Evolutionary conservation across 1,140 invertebrate species (phyloP).

Genomic region (Battus philenor): DNA sequence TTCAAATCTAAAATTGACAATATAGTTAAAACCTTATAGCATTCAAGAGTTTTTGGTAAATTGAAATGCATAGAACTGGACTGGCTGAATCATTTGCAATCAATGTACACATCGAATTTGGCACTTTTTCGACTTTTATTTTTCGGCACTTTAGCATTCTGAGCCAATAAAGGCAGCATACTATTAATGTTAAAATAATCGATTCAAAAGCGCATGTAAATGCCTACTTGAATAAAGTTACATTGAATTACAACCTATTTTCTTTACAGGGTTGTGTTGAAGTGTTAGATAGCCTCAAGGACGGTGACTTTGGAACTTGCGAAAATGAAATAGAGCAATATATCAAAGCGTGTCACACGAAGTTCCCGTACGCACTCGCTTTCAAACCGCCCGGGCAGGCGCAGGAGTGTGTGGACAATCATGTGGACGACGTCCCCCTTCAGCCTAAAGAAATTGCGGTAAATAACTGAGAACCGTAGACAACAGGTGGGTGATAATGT

Average conservation of each 20-base stretch:
- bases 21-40: background rate
- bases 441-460: constrained; percentile 34
- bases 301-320: constrained; percentile 87
- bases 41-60: background rate
- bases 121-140: no score
- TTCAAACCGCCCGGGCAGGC: constrained; percentile 76
- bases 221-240: no score
- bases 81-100: background rate
- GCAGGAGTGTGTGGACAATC: constrained; percentile 16
- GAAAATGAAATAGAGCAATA: constrained; percentile 82
- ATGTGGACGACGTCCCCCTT: constrained; percentile 23
- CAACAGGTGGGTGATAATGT: background rate
- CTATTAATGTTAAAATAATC: background rate
- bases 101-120: background rate
- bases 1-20: background rate
- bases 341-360: constrained; percentile 81
- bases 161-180: background rate
- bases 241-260: no score
- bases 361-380: constrained; percentile 84
- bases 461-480: constrained; percentile 30
- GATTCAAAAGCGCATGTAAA: no score
- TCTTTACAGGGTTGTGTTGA: constrained; percentile 83
- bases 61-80: background rate
- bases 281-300: constrained; percentile 84
- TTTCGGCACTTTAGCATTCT: no score